Evolutionary conservation across 2,797 vertebrate species (phyloP), one percentile per base, ranked within the genome.

Genomic region (Momotus momota): DNA sequence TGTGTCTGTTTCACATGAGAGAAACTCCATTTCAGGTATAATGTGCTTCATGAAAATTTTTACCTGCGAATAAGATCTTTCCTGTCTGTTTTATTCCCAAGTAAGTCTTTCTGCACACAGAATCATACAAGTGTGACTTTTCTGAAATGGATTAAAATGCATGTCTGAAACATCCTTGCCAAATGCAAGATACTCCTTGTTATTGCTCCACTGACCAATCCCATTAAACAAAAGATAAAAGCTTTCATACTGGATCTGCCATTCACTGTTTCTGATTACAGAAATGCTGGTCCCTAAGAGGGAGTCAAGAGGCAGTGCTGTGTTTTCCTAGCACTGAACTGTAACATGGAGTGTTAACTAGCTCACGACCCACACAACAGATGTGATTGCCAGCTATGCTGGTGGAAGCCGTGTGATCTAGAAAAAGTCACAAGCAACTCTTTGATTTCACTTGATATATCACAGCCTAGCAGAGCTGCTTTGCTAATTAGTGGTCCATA

Each of bases 311-410:
- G 29, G 14, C 9, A 33, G 26, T 21, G 13, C 45, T 48, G 25
- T 70, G 45, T 62, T 92, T 46, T 80, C 43, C 67, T 45, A 65
- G 31, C 70, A 48, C 48, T 78, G 54, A 81, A 67, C 41, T 90
- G 67, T 72, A 80, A 74, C 33, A 25, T 11, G 31, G 43, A 78
- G 38, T 19, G 49, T 88, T 90, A 85, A 78, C 70, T 66, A 94
- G 40, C 86, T 92, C 94, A 70, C 6, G 40, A 92, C 74, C 65
- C 74, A 66, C 79, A 29, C 41, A 84, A 54, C 70, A 81, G 46
- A 78, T 91, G 79, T 75, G 55, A 88, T 83, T 87, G 74, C 71
- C 70, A 94, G 67, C 70, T 78, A 57, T 55, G 23, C 65, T 93
- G 88, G 61, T 67, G 73, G 84, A 88, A 75, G 80, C 26, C 75